Evolutionary conservation across 1,140 invertebrate genomes (phyloP).

Genomic region (Pectinophora gossypiella): DNA sequence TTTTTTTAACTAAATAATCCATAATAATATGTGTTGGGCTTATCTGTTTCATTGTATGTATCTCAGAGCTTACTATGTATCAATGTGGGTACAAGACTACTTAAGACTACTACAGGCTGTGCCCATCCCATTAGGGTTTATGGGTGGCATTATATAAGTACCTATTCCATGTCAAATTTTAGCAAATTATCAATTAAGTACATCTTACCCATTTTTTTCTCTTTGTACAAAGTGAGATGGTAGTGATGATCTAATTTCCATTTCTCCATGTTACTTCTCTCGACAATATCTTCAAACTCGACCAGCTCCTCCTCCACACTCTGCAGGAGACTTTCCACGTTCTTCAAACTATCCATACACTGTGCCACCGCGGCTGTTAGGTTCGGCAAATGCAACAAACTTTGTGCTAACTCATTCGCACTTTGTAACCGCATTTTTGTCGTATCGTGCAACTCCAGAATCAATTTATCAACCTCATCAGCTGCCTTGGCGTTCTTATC

Average conservation of each 20-base stretch:
- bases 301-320: conserved; percentile 56
- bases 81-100: too few species aligned
- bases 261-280: conserved; percentile 61
- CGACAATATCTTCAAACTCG: conserved; percentile 62
- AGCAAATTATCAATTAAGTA: too few species aligned
- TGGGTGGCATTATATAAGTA: too few species aligned
- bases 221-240: conserved; percentile 57
- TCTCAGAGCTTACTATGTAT: too few species aligned
- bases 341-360: conserved; percentile 56
- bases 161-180: too few species aligned
- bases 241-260: conserved; percentile 69
- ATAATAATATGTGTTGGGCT: too few species aligned
- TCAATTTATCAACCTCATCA: conserved; percentile 55
- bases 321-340: conserved; percentile 43
- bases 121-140: too few species aligned
- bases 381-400: conserved; percentile 43
- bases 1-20: too few species aligned
- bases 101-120: too few species aligned
- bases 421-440: conserved; percentile 42
- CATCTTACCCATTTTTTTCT: conserved; percentile 60
- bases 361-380: conserved; percentile 55
- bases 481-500: conserved; percentile 60
- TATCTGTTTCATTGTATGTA: too few species aligned
- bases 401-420: conserved; percentile 50
- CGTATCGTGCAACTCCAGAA: conserved; percentile 43